Evolutionary conservation across 2,113 vertebrate genomes (phyloP).

Genomic region (Pycnonotus jocosus): DNA sequence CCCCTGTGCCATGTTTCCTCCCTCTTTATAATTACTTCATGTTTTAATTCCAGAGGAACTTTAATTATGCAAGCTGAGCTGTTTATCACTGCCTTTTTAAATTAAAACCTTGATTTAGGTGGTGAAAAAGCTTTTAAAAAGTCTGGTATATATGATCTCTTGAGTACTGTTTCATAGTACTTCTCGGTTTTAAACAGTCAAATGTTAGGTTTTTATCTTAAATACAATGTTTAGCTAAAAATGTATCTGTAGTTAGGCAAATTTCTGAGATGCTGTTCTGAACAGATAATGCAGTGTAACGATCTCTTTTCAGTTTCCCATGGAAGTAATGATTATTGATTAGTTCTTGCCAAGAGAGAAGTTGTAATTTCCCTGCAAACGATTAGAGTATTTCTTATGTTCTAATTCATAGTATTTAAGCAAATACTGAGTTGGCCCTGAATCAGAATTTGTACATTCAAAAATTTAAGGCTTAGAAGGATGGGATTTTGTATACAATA

Average conservation of each 20-base stretch:
- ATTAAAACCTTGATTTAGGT: not conserved
- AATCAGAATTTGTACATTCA: not conserved
- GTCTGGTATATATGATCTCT: not conserved
- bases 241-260: not conserved
- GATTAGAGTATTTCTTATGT: not conserved
- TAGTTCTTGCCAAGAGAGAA: not conserved
- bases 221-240: not conserved
- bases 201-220: not conserved
- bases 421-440: not conserved
- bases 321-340: not conserved
- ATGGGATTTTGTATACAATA: not conserved
- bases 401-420: not conserved
- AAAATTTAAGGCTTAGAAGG: not conserved
- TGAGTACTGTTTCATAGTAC: not conserved
- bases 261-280: not conserved
- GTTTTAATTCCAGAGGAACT: not conserved
- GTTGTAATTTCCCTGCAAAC: not conserved
- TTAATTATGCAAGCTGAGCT: not conserved
- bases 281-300: not conserved
- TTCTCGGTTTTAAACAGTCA: not conserved
- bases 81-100: not conserved
- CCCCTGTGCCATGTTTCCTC: not conserved
- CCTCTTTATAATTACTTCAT: not conserved
- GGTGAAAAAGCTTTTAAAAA: not conserved
- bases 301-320: not conserved